A percentile compares a stretch with the other conserved stretches of the same genome.
These are phyloP conservation scores for Coptotermes formosanus DNA, from an alignment of 1,140 invertebrate genomes.

Conservation along the genomic window DNA sequence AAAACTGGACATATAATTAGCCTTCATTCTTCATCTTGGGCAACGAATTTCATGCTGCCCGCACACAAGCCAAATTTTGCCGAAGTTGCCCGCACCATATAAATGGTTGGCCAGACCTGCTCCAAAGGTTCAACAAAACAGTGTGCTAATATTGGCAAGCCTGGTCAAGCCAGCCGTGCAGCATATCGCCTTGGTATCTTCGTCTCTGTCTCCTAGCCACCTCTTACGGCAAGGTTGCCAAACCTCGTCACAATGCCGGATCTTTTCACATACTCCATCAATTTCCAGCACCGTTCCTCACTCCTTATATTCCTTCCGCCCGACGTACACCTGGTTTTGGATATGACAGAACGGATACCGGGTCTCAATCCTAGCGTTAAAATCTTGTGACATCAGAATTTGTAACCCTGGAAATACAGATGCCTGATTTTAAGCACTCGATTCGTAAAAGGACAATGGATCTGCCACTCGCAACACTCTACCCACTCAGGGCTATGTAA, in stretches of 20 bases:
- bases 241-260: not conserved
- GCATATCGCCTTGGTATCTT: not conserved
- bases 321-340: not conserved
- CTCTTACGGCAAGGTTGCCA: not conserved
- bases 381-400: not conserved
- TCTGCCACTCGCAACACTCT: no score
- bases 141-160: not conserved
- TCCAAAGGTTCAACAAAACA: no score
- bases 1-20: no score
- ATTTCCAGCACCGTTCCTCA: not conserved
- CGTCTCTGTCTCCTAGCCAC: not conserved
- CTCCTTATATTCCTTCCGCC: not conserved
- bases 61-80: no score
- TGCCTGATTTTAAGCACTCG: not conserved
- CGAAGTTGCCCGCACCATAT: no score
- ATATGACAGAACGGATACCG: not conserved
- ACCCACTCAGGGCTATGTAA: no score
- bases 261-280: not conserved
- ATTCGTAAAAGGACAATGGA: not conserved
- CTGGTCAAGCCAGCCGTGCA: not conserved
- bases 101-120: no score
- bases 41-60: no score
- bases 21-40: no score
- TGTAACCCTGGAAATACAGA: not conserved
- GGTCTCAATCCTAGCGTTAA: no score